These are phyloP conservation scores for Pygocentrus nattereri DNA, from an alignment of 2,797 vertebrate genomes.

Conservation along the genomic window DNA sequence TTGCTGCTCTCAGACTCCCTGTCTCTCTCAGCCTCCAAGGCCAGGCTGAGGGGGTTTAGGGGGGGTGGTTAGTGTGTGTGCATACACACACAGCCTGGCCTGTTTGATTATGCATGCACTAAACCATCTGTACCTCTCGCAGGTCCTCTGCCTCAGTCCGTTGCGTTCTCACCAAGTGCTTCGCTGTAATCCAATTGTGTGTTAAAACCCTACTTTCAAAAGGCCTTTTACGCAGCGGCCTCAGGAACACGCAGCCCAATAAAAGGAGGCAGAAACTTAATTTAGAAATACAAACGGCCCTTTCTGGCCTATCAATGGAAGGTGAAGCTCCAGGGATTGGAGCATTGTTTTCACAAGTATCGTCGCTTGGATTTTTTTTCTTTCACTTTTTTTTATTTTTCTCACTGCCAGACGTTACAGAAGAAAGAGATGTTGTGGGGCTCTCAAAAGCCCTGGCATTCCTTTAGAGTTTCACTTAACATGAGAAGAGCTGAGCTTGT, in stretches of 20 bases:
- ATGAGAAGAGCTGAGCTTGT: neutral
- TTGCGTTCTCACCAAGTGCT: conserved; percentile 67
- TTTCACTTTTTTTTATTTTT: conserved; percentile 35
- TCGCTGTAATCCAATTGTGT: conserved; percentile 73
- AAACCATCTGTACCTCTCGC: conserved; percentile 68
- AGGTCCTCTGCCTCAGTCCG: conserved; percentile 63
- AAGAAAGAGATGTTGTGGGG: conserved; percentile 40
- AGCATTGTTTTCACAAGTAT: conserved; percentile 69
- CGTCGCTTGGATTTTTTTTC: conserved; percentile 55
- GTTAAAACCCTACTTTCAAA: conserved; percentile 69
- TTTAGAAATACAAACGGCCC: conserved; percentile 71
- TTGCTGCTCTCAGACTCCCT: conserved; percentile 81
- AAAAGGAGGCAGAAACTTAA: conserved; percentile 73
- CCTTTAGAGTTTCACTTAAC: conserved; percentile 34
- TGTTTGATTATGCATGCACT: conserved; percentile 72
- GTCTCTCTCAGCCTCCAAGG: conserved; percentile 53
- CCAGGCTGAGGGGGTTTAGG: conserved; percentile 79
- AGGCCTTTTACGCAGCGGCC: conserved; percentile 68
- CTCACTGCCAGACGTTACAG: conserved; percentile 34
- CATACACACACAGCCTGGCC: conserved; percentile 42
- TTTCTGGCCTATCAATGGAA: conserved; percentile 67
- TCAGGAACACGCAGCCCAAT: conserved; percentile 67
- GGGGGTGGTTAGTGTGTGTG: neutral
- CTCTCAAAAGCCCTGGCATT: conserved; percentile 38
- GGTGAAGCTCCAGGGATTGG: conserved; percentile 64